Conservation (phyloP, 2,888 invertebrate genomes). For the Rhogogaster chlorosoma region DNA sequence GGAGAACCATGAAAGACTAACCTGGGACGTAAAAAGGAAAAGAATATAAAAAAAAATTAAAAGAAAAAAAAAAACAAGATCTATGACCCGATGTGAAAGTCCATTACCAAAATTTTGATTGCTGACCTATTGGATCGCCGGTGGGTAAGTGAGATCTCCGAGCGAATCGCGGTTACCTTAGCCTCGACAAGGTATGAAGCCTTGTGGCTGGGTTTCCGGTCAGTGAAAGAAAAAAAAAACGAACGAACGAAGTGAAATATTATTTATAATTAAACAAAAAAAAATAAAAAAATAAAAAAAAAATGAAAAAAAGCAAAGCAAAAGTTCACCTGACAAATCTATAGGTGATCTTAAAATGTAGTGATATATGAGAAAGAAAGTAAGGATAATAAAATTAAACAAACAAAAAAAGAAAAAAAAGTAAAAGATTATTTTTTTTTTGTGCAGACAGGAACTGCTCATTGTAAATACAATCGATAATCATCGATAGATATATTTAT, state of each 20-base stretch:
- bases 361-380: conserved; percentile 17
- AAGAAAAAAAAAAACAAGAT: not conserved
- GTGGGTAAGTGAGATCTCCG: conserved; percentile 42
- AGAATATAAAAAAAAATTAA: not conserved
- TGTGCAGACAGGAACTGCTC: conserved; percentile 42
- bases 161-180: conserved; percentile 37
- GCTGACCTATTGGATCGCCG: conserved; percentile 36
- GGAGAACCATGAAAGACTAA: not conserved
- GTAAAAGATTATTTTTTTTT: conserved; percentile 2
- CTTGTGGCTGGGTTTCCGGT: conserved; percentile 55
- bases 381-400: not conserved
- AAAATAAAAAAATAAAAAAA: not conserved
- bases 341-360: conserved; percentile 22
- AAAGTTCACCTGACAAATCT: conserved; percentile 21
- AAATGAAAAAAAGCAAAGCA: conserved; percentile 7
- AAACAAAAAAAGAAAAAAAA: not conserved
- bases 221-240: not conserved
- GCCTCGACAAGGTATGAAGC: conserved; percentile 62
- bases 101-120: conserved; percentile 21
- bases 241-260: not conserved
- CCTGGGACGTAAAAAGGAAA: not conserved
- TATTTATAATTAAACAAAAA: not conserved
- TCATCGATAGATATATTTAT: conserved; percentile 23
- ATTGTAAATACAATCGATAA: conserved; percentile 34
- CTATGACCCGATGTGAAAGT: conserved; percentile 36